phyloP scores from a whole-genome alignment of 2,797 vertebrate species.

The Amblyraja radiata region DNA sequence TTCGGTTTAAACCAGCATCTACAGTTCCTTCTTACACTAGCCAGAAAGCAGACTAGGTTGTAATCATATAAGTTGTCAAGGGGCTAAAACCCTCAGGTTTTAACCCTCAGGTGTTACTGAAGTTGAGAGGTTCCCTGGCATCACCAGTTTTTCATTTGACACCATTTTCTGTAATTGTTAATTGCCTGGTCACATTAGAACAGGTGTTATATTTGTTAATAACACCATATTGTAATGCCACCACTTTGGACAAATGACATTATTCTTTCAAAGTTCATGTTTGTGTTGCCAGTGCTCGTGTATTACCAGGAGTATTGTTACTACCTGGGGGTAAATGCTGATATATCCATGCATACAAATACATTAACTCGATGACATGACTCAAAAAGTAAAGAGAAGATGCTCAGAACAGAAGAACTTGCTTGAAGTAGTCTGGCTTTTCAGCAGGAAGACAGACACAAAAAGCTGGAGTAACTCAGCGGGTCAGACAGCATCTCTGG shows the following conservation, averaged over 20 bases:
- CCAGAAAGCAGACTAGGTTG: neutral
- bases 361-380: no score
- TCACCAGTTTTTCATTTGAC: neutral
- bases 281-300: neutral
- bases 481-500: no score
- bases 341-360: no score
- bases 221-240: neutral
- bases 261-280: neutral
- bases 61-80: neutral
- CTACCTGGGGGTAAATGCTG: no score
- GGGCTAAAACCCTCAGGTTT: neutral
- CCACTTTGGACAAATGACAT: neutral
- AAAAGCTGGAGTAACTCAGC: no score
- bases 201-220: neutral
- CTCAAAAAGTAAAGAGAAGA: no score
- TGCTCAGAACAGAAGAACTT: no score
- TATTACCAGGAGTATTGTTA: no score
- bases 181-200: neutral
- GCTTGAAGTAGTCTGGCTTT: no score
- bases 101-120: neutral
- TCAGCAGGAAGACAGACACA: no score
- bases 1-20: no score
- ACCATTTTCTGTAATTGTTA: neutral
- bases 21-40: no score
- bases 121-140: neutral